Conservation (phyloP, 2,113 vertebrate genomes). For the Caretta caretta region DNA sequence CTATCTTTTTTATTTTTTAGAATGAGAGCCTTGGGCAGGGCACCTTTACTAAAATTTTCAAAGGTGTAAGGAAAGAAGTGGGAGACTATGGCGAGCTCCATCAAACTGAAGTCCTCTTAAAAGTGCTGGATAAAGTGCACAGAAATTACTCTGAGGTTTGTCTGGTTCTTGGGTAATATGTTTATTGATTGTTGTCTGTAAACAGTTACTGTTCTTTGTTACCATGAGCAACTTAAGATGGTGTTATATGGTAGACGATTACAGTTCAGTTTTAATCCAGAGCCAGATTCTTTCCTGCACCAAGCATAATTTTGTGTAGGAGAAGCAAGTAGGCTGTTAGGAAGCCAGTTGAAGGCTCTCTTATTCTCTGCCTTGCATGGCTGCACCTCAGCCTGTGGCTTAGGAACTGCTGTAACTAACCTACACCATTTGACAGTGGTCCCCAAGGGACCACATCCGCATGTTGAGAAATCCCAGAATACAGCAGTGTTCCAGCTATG, state of each 20-base stretch:
- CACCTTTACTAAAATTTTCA: slow-evolving; percentile 97
- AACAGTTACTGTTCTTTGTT: background rate
- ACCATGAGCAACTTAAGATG: background rate
- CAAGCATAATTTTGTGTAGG: background rate
- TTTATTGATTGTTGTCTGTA: background rate
- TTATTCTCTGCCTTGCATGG: background rate
- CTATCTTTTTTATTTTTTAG: slow-evolving; percentile 74
- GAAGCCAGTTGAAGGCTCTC: background rate
- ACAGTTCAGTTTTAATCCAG: background rate
- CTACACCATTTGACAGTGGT: background rate
- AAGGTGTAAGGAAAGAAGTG: slow-evolving; percentile 90
- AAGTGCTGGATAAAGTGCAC: slow-evolving; percentile 94
- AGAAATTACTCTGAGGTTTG: slow-evolving; percentile 95
- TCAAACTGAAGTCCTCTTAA: slow-evolving; percentile 93
- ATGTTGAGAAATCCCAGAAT: background rate
- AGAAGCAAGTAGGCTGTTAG: background rate
- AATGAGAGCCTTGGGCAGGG: slow-evolving; percentile 94
- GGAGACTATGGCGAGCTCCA: slow-evolving; percentile 93
- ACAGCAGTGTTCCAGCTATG: background rate
- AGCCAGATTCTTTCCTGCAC: background rate
- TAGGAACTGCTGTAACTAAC: background rate
- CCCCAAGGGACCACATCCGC: background rate
- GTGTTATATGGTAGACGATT: background rate
- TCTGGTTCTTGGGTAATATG: background rate
- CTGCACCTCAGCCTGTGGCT: background rate